A percentile compares a stretch with the other conserved stretches of the same genome.
Conservation (phyloP, 2,113 vertebrate species). For the Noturus placidus region DNA sequence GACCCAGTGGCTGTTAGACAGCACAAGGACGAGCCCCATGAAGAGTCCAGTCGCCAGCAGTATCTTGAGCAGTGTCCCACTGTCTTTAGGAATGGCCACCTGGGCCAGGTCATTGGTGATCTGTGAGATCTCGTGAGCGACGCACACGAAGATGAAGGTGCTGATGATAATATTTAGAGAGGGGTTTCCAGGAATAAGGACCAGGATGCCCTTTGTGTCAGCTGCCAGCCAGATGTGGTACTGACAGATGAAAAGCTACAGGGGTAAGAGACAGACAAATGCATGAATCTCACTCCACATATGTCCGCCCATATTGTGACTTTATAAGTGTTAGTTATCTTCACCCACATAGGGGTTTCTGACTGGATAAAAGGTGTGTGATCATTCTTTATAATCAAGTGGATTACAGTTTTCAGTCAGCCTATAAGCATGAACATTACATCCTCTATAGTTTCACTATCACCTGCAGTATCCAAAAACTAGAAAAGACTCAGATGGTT, state of each 20-base stretch:
- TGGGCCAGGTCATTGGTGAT: slow-evolving; percentile 96
- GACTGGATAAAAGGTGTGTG: not conserved
- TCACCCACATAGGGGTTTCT: not conserved
- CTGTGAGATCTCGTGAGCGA: slow-evolving; percentile 94
- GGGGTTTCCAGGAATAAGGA: slow-evolving; percentile 92
- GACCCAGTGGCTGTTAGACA: slow-evolving; percentile 63
- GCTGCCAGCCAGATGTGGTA: slow-evolving; percentile 98
- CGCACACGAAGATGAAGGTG: slow-evolving; percentile 97
- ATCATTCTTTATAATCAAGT: not conserved
- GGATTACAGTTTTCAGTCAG: not conserved
- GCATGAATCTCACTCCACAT: not conserved
- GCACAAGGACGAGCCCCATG: slow-evolving; percentile 75
- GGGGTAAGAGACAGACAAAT: slow-evolving; percentile 41
- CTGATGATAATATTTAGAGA: slow-evolving; percentile 91
- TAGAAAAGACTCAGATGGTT: not conserved
- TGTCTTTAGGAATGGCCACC: slow-evolving; percentile 93
- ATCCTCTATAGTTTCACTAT: no score
- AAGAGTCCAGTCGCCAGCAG: slow-evolving; percentile 74
- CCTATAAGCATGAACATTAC: not conserved
- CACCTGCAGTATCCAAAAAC: not conserved
- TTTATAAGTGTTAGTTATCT: not conserved
- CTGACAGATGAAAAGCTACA: slow-evolving; percentile 95
- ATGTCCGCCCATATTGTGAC: not conserved
- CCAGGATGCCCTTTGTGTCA: slow-evolving; percentile 93
- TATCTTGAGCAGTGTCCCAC: slow-evolving; percentile 81